Evolutionary conservation across 2,113 vertebrate species (phyloP).

Genomic region (Ptilorrhoa leucosticta): DNA sequence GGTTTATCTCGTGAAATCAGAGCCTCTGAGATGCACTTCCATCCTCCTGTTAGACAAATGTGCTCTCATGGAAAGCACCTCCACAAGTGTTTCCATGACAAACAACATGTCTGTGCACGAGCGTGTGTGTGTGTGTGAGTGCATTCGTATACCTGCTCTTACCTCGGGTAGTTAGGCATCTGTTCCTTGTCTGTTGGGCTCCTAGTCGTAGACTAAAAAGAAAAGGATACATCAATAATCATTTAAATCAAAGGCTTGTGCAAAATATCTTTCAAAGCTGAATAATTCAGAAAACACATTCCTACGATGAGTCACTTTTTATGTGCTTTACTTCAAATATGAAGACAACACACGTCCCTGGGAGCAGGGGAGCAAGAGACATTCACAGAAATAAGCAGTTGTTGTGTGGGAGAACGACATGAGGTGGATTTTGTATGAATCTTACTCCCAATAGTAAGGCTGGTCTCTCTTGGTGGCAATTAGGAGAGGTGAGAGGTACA

Average conservation of each 20-base stretch:
- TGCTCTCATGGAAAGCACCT: background rate
- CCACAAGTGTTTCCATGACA: background rate
- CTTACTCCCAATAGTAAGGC: background rate
- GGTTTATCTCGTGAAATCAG: background rate
- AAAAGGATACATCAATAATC: background rate
- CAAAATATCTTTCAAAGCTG: background rate
- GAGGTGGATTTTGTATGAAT: background rate
- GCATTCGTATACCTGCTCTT: background rate
- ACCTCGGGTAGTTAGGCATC: slow-evolving; percentile 43
- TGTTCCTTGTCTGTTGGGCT: slow-evolving; percentile 23
- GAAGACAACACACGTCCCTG: background rate
- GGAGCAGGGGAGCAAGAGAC: background rate
- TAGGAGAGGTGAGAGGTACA: background rate
- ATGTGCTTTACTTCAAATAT: background rate
- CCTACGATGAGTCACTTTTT: background rate
- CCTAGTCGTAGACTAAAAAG: slow-evolving; percentile 35
- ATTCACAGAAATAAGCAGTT: background rate
- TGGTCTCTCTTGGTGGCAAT: background rate
- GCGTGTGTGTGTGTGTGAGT: background rate
- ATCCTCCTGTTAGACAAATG: background rate
- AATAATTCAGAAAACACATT: background rate
- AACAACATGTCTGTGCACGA: background rate
- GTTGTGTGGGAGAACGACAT: background rate
- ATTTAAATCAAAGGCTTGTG: background rate
- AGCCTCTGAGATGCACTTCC: background rate